Conservation (phyloP, 2,113 vertebrate genomes). For the Colinus virginianus region DNA sequence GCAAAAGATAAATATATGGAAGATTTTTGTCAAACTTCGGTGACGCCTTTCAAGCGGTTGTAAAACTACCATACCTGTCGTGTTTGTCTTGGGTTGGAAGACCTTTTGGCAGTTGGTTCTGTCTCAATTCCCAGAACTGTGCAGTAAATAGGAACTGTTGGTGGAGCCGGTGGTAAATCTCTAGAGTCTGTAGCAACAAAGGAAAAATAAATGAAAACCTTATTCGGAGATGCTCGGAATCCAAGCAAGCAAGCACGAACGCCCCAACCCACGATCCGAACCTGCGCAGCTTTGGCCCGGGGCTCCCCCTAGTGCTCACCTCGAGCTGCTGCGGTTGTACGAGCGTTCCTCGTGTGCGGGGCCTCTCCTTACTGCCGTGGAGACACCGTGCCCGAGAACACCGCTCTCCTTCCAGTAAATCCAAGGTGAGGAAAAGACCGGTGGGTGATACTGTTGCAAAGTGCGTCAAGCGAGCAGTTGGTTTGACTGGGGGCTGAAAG, state of each 20-base stretch:
- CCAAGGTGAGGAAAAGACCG: neutral
- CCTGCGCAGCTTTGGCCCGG: neutral
- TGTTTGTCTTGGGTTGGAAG: neutral
- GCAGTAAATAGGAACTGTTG: neutral
- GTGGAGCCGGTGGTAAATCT: neutral
- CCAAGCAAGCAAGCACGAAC: neutral
- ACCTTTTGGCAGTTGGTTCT: neutral
- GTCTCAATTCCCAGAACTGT: neutral
- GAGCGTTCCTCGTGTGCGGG: fast-evolving
- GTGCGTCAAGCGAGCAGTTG: neutral
- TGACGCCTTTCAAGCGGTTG: neutral
- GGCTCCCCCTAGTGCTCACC: conserved; percentile 15
- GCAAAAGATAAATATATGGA: neutral
- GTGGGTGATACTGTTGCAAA: neutral
- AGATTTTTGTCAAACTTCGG: neutral
- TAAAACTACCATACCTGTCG: neutral
- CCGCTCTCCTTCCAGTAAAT: neutral
- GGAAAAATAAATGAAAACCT: neutral
- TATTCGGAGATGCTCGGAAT: neutral
- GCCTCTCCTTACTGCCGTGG: fast-evolving
- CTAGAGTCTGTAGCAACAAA: neutral
- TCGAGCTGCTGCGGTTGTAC: neutral
- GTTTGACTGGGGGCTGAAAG: neutral
- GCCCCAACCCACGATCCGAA: neutral
- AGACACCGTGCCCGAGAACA: neutral